Conservation (phyloP, 2,888 invertebrate genomes). For the Sesamia inferens region DNA sequence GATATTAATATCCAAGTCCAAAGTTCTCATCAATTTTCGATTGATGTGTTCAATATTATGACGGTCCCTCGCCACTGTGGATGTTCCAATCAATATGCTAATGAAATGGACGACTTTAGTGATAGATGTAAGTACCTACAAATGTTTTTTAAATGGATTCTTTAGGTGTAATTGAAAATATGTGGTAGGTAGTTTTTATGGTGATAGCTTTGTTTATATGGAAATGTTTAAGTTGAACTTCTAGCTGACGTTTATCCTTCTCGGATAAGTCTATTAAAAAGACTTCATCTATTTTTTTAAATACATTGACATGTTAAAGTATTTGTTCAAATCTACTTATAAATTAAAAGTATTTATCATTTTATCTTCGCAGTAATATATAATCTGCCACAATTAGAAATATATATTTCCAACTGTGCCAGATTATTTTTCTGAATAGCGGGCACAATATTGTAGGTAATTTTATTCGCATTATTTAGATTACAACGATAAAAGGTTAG, state of each 20-base stretch:
- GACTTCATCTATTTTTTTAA: too few relatives aligned
- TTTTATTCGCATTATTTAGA: too few relatives aligned
- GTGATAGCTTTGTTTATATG: slow-evolving; percentile 18
- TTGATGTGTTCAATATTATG: slow-evolving; percentile 53
- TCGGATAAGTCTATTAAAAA: too few relatives aligned
- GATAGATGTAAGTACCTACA: slow-evolving; percentile 7
- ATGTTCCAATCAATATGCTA: slow-evolving; percentile 74
- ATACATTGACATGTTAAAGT: too few relatives aligned
- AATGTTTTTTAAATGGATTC: slow-evolving; percentile 39
- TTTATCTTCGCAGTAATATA: too few relatives aligned
- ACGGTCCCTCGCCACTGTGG: slow-evolving; percentile 51
- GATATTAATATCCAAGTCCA: neutral
- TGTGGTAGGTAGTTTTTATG: slow-evolving; percentile 31
- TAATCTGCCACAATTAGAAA: too few relatives aligned
- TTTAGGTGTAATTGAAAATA: slow-evolving; percentile 45
- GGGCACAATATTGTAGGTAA: too few relatives aligned
- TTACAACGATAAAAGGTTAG: too few relatives aligned
- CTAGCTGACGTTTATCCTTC: neutral
- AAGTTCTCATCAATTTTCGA: slow-evolving; percentile 33
- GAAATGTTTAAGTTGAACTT: neutral
- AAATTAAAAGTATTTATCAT: too few relatives aligned
- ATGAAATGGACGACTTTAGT: slow-evolving; percentile 55
- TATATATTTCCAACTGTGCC: too few relatives aligned
- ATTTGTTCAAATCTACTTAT: too few relatives aligned
- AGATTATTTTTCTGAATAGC: too few relatives aligned